A percentile compares a stretch with the other conserved stretches of the same genome.
Conservation (phyloP, 1,140 invertebrate species). For the Aphaenogaster ashmeadi region DNA sequence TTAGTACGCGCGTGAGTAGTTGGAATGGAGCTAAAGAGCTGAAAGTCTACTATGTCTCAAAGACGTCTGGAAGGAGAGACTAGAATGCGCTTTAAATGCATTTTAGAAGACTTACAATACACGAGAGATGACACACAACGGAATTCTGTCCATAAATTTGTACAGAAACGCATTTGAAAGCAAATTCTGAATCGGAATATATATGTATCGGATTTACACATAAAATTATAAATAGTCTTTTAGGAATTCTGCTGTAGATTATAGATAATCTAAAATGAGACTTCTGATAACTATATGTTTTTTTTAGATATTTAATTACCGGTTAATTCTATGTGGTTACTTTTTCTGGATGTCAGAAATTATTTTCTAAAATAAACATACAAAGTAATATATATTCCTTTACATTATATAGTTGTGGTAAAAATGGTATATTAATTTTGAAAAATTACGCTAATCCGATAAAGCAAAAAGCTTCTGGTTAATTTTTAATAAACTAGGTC, state of each 20-base stretch:
- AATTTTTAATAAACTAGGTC: constrained; percentile 13
- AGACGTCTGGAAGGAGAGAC: background rate
- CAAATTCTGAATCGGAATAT: background rate
- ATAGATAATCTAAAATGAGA: background rate
- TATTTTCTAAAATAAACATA: background rate
- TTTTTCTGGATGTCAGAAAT: background rate
- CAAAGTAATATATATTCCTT: background rate
- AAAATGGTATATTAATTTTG: background rate
- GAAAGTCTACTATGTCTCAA: background rate
- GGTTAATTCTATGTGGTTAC: background rate
- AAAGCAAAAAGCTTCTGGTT: background rate
- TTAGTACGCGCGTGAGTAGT: background rate
- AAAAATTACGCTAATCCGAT: constrained; percentile 12
- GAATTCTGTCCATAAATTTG: constrained; percentile 1
- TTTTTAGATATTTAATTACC: background rate
- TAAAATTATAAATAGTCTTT: background rate
- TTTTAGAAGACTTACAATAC: background rate
- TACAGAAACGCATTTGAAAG: constrained; percentile 10
- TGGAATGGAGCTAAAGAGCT: background rate
- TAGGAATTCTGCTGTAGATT: background rate
- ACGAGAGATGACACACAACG: background rate
- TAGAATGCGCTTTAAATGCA: background rate
- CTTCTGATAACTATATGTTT: background rate
- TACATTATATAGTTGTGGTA: background rate
- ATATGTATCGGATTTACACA: background rate